Evolutionary conservation across 2,113 vertebrate species (phyloP).

Genomic region (Meles meles): DNA sequence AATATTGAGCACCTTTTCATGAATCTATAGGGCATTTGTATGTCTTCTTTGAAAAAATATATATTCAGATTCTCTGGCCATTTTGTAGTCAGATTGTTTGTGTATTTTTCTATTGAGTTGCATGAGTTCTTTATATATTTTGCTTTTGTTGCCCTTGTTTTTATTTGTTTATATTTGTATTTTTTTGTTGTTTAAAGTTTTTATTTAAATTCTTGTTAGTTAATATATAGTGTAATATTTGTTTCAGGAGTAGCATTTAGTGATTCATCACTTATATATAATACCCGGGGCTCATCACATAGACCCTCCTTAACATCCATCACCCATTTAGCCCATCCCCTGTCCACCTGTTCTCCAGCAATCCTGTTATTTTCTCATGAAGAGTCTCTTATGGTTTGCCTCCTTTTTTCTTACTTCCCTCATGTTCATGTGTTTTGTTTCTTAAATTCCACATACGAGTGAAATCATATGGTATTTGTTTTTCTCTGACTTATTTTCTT

Average conservation of each 20-base stretch:
- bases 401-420: neutral
- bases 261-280: neutral
- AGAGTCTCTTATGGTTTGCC: neutral
- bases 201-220: no score
- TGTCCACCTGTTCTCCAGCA: neutral
- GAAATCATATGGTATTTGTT: neutral
- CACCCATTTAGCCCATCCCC: neutral
- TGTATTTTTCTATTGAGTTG: neutral
- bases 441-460: neutral
- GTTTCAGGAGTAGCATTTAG: neutral
- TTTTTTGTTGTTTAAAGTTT: no score
- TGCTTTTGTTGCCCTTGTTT: no score
- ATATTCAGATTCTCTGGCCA: neutral
- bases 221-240: neutral
- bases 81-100: neutral
- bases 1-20: neutral
- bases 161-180: no score
- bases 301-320: neutral
- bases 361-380: neutral
- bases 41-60: neutral
- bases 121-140: neutral
- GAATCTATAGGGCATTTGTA: neutral
- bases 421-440: neutral
- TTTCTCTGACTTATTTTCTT: neutral
- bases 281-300: neutral